Percentiles rank a stretch among this genome's conserved stretches.
phyloP scores from a whole-genome alignment of 2,113 vertebrate species.

The Hemichromis elongatus region DNA sequence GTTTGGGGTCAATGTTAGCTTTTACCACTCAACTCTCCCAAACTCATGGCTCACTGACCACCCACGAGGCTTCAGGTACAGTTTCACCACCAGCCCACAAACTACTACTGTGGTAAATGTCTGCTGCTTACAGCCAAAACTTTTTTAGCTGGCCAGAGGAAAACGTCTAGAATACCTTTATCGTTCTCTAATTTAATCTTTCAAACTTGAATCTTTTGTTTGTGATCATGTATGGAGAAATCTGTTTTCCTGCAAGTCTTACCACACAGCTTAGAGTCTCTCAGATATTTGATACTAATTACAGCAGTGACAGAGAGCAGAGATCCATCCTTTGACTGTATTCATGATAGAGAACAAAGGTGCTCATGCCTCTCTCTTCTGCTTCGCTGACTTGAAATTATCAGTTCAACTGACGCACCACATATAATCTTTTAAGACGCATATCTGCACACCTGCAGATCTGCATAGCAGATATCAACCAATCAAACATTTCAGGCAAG shows the following conservation, averaged over 20 bases:
- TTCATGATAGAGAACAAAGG: background rate
- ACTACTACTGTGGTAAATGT: background rate
- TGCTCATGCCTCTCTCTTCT: background rate
- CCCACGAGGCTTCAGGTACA: conserved; percentile 1
- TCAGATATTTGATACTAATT: background rate
- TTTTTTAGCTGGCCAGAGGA: background rate
- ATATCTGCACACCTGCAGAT: background rate
- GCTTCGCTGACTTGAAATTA: background rate
- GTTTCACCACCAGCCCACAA: background rate
- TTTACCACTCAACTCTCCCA: conserved; percentile 20
- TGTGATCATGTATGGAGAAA: background rate
- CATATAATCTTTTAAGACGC: background rate
- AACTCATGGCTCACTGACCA: conserved; percentile 17
- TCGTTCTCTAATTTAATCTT: background rate
- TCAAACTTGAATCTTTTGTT: background rate
- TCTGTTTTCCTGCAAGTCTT: background rate
- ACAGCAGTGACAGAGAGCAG: background rate
- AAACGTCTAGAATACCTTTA: background rate
- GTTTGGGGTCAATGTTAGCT: conserved; percentile 17
- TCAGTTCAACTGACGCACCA: background rate
- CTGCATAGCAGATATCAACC: background rate
- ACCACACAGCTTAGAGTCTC: background rate
- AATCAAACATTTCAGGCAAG: background rate
- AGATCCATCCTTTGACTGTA: background rate
- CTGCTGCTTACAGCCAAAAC: background rate